Evolutionary conservation across 2,797 vertebrate species (phyloP).

Genomic region (Melanotaenia pygmaea): DNA sequence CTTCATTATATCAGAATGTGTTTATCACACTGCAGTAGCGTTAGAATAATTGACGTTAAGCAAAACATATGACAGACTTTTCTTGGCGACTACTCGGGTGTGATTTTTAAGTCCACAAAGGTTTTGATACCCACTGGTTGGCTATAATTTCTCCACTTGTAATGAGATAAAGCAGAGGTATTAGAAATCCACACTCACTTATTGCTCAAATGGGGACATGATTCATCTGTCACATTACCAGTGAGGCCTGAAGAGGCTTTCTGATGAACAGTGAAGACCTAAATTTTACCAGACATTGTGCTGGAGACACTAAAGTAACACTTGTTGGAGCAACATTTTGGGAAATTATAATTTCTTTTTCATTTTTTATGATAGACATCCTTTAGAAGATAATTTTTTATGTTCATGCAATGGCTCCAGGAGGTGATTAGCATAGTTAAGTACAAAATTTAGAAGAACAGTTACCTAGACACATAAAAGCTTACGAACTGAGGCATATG

Average conservation of each 20-base stretch:
- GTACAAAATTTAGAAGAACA: background rate
- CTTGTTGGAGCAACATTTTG: background rate
- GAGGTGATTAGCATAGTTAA: conserved; percentile 4
- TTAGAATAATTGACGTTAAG: background rate
- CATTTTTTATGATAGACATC: background rate
- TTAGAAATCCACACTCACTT: background rate
- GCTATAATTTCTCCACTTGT: background rate
- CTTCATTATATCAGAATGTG: background rate
- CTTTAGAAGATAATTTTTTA: background rate
- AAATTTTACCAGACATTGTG: background rate
- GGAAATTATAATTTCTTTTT: background rate
- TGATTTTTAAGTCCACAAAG: background rate
- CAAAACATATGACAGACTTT: background rate
- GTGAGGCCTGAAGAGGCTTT: background rate
- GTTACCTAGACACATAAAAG: background rate
- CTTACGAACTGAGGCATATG: no score
- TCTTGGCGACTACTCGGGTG: background rate
- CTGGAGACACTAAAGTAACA: background rate
- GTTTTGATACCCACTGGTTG: background rate
- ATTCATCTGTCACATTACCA: background rate
- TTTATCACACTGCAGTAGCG: background rate
- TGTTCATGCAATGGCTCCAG: background rate
- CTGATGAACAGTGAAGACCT: background rate
- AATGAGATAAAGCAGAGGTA: background rate
- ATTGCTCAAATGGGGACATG: background rate